These are phyloP conservation scores for Eulemur albifrons DNA, from an alignment of 2,797 vertebrate genomes.

Conservation along the genomic window DNA sequence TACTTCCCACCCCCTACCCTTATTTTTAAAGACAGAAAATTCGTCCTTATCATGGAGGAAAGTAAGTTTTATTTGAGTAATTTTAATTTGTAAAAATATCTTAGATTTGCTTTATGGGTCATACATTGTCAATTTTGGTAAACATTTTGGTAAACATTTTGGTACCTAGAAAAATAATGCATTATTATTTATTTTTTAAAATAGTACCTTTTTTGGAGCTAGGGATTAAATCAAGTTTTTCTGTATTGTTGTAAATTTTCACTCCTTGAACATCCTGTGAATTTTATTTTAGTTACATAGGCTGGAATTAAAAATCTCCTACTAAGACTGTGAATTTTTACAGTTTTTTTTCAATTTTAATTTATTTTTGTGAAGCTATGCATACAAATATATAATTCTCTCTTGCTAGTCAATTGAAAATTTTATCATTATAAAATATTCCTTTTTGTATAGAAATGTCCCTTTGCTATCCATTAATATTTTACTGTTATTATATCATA, in stretches of 20 bases:
- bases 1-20: neutral
- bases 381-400: neutral
- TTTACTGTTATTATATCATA: neutral
- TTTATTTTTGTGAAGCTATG: neutral
- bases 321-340: neutral
- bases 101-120: neutral
- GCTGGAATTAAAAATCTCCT: neutral
- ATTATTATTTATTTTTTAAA: neutral
- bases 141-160: neutral
- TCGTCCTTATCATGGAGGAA: neutral
- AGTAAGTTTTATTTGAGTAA: neutral
- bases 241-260: neutral
- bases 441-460: neutral
- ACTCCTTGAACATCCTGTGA: neutral
- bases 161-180: neutral
- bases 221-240: neutral
- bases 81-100: neutral
- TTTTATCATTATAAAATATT: neutral
- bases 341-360: neutral
- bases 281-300: neutral
- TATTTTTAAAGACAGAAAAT: neutral
- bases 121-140: neutral
- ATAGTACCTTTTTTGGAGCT: neutral
- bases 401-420: neutral
- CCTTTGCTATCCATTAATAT: neutral